phyloP scores from a whole-genome alignment of 2,888 invertebrate genomes.

The Coecobrya sp. region DNA sequence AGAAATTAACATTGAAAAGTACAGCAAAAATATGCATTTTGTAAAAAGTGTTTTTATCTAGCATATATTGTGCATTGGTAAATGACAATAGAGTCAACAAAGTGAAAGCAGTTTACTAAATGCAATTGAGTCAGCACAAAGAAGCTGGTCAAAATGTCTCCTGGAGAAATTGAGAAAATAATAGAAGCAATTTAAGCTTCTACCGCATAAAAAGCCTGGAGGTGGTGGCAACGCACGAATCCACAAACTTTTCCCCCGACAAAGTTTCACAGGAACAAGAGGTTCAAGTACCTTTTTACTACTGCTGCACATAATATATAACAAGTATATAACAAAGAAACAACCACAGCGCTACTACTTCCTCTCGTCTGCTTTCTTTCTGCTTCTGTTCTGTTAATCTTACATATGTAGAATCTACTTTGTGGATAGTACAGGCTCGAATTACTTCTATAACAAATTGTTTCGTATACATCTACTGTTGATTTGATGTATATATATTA shows the following conservation, averaged over 20 bases:
- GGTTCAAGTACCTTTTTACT: constrained; percentile 56
- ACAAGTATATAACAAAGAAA: too few species aligned
- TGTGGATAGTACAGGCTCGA: too few species aligned
- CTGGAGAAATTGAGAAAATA: constrained; percentile 54
- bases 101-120: not conserved
- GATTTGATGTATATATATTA: too few species aligned
- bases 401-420: too few species aligned
- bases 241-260: constrained; percentile 62
- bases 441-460: too few species aligned
- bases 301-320: not conserved
- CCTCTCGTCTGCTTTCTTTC: not conserved
- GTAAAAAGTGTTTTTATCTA: too few species aligned
- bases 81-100: not conserved
- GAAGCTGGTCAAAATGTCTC: constrained; percentile 23
- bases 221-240: constrained; percentile 76
- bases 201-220: constrained; percentile 58
- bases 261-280: not conserved
- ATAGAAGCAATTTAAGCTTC: constrained; percentile 77
- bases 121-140: not conserved
- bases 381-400: too few species aligned
- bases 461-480: too few species aligned
- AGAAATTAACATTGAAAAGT: too few species aligned
- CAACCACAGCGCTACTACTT: not conserved
- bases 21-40: too few species aligned
- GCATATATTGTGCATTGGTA: too few species aligned